These are phyloP conservation scores for Sus scrofa DNA, from an alignment of 2,113 vertebrate species.

Conservation along the genomic window T2T-Sscrofa CM000826.6:115856001-115856500, in stretches of 20 bases:
- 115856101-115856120: neutral
- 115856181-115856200: neutral
- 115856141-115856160: neutral
- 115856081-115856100: constrained; percentile 11
- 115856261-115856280: neutral
- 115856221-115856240: neutral
- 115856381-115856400: neutral
- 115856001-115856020: neutral
- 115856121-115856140: neutral
- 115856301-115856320: constrained; percentile 26
- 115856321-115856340: neutral
- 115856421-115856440: neutral
- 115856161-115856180: neutral
- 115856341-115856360: neutral
- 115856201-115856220: neutral
- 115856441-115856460: neutral
- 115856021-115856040: neutral
- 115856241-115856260: neutral
- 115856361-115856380: neutral
- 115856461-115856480: neutral
- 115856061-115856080: neutral
- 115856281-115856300: neutral
- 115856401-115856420: fast-evolving
- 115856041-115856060: constrained; percentile 26
- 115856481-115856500: neutral